A percentile compares a stretch with the other conserved stretches of the same genome.
Evolutionary conservation across 1,140 invertebrate species (phyloP).

Genomic region (Drosophila bocqueti): DNA sequence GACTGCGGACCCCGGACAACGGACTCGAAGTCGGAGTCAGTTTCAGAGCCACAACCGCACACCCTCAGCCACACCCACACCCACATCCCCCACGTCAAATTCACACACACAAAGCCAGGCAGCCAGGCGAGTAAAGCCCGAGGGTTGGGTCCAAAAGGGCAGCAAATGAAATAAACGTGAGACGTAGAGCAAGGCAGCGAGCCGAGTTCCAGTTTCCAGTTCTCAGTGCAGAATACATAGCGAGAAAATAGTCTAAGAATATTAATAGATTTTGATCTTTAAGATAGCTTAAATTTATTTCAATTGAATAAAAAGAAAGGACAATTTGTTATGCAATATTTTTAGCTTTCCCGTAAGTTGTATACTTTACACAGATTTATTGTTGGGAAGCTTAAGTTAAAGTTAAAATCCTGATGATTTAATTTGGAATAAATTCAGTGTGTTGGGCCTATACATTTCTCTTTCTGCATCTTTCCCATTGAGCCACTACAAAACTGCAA

Average conservation of each 20-base stretch:
- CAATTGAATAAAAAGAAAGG: too few species aligned
- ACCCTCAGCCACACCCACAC: constrained; percentile 8
- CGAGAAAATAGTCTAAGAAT: neutral
- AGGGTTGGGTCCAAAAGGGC: constrained; percentile 37
- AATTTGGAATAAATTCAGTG: neutral
- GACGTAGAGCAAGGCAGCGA: constrained; percentile 50
- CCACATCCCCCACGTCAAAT: constrained; percentile 32
- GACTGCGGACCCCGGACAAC: constrained; percentile 7
- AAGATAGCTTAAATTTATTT: too few species aligned
- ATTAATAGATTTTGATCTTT: too few species aligned
- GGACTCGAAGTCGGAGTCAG: constrained; percentile 53
- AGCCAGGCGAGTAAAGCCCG: constrained; percentile 61
- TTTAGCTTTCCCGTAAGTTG: too few species aligned
- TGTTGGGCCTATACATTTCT: neutral
- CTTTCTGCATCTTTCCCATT: constrained; percentile 45
- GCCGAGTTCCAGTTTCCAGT: constrained; percentile 41
- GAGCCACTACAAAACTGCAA: constrained; percentile 80
- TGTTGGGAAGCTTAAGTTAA: neutral
- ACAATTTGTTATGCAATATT: too few species aligned
- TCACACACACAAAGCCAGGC: constrained; percentile 60
- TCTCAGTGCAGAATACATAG: constrained; percentile 26
- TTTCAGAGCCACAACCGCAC: constrained; percentile 47
- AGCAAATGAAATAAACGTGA: constrained; percentile 70
- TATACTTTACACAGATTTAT: too few species aligned
- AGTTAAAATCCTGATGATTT: neutral